phyloP scores from a whole-genome alignment of 2,113 vertebrate genomes.

The Rattus rattus region DNA sequence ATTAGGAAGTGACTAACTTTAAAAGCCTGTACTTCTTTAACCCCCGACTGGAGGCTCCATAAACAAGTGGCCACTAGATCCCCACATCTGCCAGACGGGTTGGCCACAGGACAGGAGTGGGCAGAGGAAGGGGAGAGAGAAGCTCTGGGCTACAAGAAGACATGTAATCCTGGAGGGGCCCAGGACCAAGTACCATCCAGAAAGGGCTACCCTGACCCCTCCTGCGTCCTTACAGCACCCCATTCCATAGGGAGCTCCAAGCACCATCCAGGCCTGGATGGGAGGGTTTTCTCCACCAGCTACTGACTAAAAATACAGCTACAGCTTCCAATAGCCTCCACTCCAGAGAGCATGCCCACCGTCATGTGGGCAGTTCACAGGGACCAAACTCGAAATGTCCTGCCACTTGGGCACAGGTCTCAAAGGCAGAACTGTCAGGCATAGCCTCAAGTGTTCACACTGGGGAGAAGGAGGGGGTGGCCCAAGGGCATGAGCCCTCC shows the following conservation, averaged over 20 bases:
- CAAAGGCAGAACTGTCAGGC: background rate
- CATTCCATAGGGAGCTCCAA: background rate
- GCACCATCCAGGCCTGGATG: background rate
- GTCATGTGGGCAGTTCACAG: background rate
- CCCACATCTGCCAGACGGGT: background rate
- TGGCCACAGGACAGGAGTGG: background rate
- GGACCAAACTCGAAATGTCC: no score
- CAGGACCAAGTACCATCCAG: background rate
- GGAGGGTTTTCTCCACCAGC: background rate
- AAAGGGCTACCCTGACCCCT: background rate
- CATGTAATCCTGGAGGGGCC: background rate
- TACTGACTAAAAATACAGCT: no score
- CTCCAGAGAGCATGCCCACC: background rate
- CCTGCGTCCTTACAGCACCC: background rate
- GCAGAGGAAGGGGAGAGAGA: background rate
- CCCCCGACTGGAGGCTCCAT: background rate
- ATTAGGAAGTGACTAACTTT: background rate
- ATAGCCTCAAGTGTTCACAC: background rate
- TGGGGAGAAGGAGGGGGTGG: rapidly evolving
- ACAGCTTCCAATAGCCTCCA: background rate
- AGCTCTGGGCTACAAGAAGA: background rate
- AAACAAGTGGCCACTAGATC: background rate
- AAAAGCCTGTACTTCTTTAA: background rate
- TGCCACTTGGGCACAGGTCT: background rate
- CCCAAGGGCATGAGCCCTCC: no score